phyloP scores from a whole-genome alignment of 2,113 vertebrate species.

The Carlito syrichta region DNA sequence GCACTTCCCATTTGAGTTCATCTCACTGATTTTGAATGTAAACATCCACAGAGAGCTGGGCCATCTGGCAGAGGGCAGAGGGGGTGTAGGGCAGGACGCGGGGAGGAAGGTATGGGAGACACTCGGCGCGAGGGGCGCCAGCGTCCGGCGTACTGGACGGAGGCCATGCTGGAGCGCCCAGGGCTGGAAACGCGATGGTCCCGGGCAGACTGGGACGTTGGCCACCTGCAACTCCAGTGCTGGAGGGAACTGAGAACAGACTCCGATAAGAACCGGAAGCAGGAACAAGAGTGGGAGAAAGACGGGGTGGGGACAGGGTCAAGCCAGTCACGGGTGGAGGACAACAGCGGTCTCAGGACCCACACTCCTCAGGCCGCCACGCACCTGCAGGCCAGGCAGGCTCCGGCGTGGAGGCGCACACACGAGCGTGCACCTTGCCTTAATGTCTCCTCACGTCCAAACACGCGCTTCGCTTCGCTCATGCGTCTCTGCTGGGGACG shows the following conservation, averaged over 20 bases:
- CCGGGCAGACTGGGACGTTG: background rate
- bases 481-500: constrained; percentile 30
- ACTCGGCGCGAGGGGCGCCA: background rate
- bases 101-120: background rate
- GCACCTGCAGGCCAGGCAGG: background rate
- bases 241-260: background rate
- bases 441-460: constrained; percentile 20
- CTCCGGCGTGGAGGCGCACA: background rate
- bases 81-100: background rate
- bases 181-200: background rate
- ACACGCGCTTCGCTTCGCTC: constrained; percentile 29
- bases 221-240: background rate
- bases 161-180: background rate
- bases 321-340: background rate
- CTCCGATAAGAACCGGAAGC: background rate
- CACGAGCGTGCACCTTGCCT: background rate
- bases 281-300: background rate
- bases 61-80: background rate
- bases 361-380: background rate
- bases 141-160: background rate
- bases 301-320: background rate
- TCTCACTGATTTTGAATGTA: constrained; percentile 20
- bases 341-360: background rate
- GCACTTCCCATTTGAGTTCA: background rate
- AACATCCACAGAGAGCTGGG: background rate